These are phyloP conservation scores for Autographa gamma DNA, from an alignment of 2,888 invertebrate species.

Conservation along the genomic window DNA sequence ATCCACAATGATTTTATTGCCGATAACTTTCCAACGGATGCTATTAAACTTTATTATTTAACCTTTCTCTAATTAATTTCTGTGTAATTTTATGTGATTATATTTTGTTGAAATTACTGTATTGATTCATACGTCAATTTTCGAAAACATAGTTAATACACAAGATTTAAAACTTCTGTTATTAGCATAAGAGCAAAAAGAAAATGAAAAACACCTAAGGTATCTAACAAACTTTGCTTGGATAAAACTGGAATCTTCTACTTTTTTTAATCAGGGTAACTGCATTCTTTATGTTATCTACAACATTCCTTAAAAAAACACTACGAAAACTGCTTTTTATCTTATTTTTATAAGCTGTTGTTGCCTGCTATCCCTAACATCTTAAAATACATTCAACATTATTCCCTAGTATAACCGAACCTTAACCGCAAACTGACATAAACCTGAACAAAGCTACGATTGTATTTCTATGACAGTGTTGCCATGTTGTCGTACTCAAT, in stretches of 20 bases:
- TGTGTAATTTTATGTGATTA: conserved; percentile 22
- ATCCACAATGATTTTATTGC: conserved; percentile 12
- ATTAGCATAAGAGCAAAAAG: no score
- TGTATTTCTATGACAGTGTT: conserved; percentile 63
- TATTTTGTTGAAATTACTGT: conserved; percentile 28
- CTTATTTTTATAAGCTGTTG: no score
- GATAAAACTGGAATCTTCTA: no score
- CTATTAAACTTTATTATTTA: conserved; percentile 34
- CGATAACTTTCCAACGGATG: conserved; percentile 30
- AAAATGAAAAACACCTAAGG: no score
- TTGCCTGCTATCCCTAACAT: no score
- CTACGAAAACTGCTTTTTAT: no score
- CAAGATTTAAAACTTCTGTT: no score
- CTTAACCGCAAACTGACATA: conserved; percentile 33
- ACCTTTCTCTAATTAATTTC: conserved; percentile 41
- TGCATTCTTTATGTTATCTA: no score
- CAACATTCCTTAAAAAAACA: no score
- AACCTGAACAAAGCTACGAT: conserved; percentile 53
- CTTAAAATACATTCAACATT: background rate
- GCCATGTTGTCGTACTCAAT: conserved; percentile 59
- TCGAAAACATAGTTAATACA: no score
- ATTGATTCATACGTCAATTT: conserved; percentile 17
- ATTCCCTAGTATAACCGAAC: conserved; percentile 23
- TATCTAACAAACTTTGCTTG: no score
- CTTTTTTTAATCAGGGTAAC: no score